These are phyloP conservation scores for Pogonus chalceus DNA, from an alignment of 1,140 invertebrate genomes.

Conservation along the genomic window DNA sequence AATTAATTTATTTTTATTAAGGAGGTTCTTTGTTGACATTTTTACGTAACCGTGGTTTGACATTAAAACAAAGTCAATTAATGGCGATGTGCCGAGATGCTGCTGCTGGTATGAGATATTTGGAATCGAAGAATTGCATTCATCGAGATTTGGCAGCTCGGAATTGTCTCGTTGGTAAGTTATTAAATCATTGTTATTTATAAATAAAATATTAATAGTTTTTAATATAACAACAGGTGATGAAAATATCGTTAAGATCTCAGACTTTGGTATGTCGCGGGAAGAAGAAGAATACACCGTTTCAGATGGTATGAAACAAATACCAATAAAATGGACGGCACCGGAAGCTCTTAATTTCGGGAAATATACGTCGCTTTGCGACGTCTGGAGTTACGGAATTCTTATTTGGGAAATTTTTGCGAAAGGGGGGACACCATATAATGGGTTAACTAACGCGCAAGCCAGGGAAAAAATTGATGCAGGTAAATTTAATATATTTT, in stretches of 20 bases:
- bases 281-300: conserved; percentile 97
- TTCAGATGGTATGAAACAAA: conserved; percentile 95
- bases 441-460: conserved; percentile 85
- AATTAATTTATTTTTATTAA: conserved; percentile 34
- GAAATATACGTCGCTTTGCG: conserved; percentile 95
- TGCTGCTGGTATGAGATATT: conserved; percentile 89
- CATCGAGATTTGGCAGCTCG: conserved; percentile 91
- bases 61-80: conserved; percentile 59
- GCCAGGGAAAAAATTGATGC: conserved; percentile 88
- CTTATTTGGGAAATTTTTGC: conserved; percentile 97
- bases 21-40: conserved; percentile 84
- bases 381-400: conserved; percentile 98
- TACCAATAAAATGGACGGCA: conserved; percentile 96
- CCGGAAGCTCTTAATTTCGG: conserved; percentile 94
- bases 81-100: conserved; percentile 89
- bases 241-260: conserved; percentile 88
- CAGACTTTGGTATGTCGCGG: conserved; percentile 95
- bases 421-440: conserved; percentile 84
- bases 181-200: too few species aligned
- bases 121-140: conserved; percentile 94
- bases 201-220: too few species aligned
- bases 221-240: too few species aligned
- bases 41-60: conserved; percentile 65
- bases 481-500: conserved; percentile 45
- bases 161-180: conserved; percentile 81